phyloP scores from a whole-genome alignment of 1,140 invertebrate genomes.

The Drosophila novamexicana region DNA sequence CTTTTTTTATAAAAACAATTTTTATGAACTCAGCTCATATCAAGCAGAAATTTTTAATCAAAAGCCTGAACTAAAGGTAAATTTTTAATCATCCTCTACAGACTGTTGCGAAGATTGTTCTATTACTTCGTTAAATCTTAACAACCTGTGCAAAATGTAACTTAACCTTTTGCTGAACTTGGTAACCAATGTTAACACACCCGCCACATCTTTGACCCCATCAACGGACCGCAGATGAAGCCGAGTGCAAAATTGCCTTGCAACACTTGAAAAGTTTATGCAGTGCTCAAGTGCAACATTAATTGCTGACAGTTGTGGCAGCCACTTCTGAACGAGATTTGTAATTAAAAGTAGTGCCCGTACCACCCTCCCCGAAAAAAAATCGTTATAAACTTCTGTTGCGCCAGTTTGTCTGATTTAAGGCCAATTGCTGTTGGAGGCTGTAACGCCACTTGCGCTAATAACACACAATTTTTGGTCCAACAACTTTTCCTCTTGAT shows the following conservation, averaged over 20 bases:
- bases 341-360: constrained; percentile 49
- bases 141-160: constrained; percentile 30
- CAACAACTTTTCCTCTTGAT: constrained; percentile 3
- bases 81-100: constrained; percentile 26
- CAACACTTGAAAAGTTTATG: constrained; percentile 74
- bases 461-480: constrained; percentile 33
- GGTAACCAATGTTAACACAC: constrained; percentile 27
- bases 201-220: constrained; percentile 39
- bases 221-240: constrained; percentile 55
- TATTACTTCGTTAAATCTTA: constrained; percentile 34
- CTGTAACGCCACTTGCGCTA: constrained; percentile 34
- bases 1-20: too few species aligned
- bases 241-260: constrained; percentile 75
- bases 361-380: constrained; percentile 2
- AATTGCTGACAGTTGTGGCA: constrained; percentile 67
- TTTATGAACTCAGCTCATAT: too few species aligned
- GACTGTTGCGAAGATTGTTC: constrained; percentile 27
- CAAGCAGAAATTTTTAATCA: constrained; percentile 1
- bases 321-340: constrained; percentile 29
- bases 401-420: constrained; percentile 35
- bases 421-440: constrained; percentile 17
- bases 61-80: not conserved
- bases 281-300: constrained; percentile 73
- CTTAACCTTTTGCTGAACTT: constrained; percentile 23
- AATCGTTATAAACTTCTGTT: constrained; percentile 50